phyloP scores from a whole-genome alignment of 2,797 vertebrate species.

The Lycodopsis pacificus region DNA sequence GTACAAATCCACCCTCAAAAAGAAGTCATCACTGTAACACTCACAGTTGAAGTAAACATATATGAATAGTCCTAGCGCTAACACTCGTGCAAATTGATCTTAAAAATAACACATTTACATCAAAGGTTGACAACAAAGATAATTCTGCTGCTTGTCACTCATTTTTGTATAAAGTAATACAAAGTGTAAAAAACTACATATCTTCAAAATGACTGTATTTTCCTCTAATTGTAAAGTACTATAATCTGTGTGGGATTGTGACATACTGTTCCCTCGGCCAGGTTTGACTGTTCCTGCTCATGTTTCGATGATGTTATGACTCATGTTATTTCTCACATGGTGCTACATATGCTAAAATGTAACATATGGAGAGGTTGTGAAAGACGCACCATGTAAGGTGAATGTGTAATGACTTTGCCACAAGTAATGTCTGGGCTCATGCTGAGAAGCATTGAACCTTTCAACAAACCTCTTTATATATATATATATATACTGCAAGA shows the following conservation, averaged over 20 bases:
- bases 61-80: neutral
- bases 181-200: neutral
- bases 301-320: constrained; percentile 21
- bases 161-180: neutral
- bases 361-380: constrained; percentile 56
- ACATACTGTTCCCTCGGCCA: constrained; percentile 4
- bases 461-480: constrained; percentile 21
- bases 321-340: constrained; percentile 33
- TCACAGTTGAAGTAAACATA: neutral
- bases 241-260: neutral
- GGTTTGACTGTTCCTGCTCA: constrained; percentile 22
- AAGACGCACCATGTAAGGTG: constrained; percentile 45
- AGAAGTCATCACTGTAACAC: neutral
- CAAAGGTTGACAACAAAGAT: neutral
- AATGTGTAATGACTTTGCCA: constrained; percentile 34
- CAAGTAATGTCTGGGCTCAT: constrained; percentile 26
- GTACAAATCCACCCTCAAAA: neutral
- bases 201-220: neutral
- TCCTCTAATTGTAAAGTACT: neutral
- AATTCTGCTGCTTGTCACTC: neutral
- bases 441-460: constrained; percentile 25
- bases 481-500: constrained; percentile 17
- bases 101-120: neutral
- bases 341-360: constrained; percentile 21
- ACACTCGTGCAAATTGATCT: neutral